Evolutionary conservation across 2,797 vertebrate species (phyloP), one percentile per base, ranked within the genome.

Genomic region (Muscicapa comitata): DNA sequence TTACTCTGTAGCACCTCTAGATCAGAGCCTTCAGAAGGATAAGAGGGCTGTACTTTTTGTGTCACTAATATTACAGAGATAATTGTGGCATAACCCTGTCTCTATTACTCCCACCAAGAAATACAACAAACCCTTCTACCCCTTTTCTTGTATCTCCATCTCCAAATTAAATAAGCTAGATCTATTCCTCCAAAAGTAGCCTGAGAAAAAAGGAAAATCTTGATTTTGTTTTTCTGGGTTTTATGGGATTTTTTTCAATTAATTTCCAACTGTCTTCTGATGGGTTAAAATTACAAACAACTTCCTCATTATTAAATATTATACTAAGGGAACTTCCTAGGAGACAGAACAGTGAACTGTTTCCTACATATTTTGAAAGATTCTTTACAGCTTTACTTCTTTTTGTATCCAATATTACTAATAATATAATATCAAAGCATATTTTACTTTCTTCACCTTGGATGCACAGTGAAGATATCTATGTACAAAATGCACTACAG

Each of bases 211-310:
- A 74, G 5, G 4, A 43, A n/a, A 38, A 48, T 40, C 2, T 59
- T 20, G 1, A 13, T 9, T 28, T 40, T 21, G 2, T 10, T 48
- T 23, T 5, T 23, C 5, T 11, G 6, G 1, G 45, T 7, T 15
- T 21, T 29, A 8, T 2, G 38, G 14, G 38, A 38, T 5, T 19
- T 50, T 83, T 40, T 21, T 2, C 4, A 24, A 47, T 70, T 80
- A 35, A 26, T 53, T 62, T 74, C 9, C 24, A 66, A 0, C 14
- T 67, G 2, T 59, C 29, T 29, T 82, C 11, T 61, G 17, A 43
- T 40, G 17, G 9, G 5, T 67, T 76, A 70, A 94, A 66, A 79
- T 51, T n/a, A 13, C 17, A 53, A 65, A 25, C 6, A 65, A 15
- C 3, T 25, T 40, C 51, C 6, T 79, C 61, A 37, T 43, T 73